Base-by-base conservation (phyloP, 2,888 invertebrate genomes). In the Boloria euphrosyne region DNA sequence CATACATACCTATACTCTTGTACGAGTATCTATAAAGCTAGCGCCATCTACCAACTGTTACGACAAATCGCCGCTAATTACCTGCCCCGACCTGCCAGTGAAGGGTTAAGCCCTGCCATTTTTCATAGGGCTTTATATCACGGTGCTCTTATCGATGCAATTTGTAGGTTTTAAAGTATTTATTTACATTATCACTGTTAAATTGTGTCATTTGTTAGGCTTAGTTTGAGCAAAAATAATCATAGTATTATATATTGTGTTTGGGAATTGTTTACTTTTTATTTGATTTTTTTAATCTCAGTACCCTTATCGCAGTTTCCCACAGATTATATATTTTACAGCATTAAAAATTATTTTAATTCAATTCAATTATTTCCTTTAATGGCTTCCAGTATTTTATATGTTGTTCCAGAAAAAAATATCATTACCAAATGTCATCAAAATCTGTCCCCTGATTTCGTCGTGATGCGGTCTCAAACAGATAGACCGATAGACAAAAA, bases 31-130 rank as follows among this genome's bases (percentile, higher is more conserved):
- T 27, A 14, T 38, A 3, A 50, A 10, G 62, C 44, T 49, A 65
- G 38, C 62, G 49, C 53, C 60, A 72, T 71, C 65, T 73, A 72
- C 72, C 74, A 69, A 74, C 67, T 73, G 72, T 71, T 70, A 71
- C 66, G 74, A 78, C 77, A 76, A 80, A 80, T 78, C 71, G 77
- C 71, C 75, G 70, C 78, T 81, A 81, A 81, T 80, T 81, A 78
- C 79, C 77, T 72, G 73, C 59, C 62, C 67, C 60, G 66, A 69
- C 69, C 71, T 64, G 61, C 70, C 70, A 74, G 71, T 76, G 76
- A 80, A 78, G 83, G 85, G 86, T 85, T 86, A 82, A 85, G 78
- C 80, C 78, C 75, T 71, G 77, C 76, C 74, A 76, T 78, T 78
- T 78, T 77, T 78, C 78, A 78, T 65, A 62, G 68, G 72, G 75